Evolutionary conservation across 2,113 vertebrate genomes (phyloP), one percentile per base, ranked within the genome.

Genomic region (Spizaetus ornatus): DNA sequence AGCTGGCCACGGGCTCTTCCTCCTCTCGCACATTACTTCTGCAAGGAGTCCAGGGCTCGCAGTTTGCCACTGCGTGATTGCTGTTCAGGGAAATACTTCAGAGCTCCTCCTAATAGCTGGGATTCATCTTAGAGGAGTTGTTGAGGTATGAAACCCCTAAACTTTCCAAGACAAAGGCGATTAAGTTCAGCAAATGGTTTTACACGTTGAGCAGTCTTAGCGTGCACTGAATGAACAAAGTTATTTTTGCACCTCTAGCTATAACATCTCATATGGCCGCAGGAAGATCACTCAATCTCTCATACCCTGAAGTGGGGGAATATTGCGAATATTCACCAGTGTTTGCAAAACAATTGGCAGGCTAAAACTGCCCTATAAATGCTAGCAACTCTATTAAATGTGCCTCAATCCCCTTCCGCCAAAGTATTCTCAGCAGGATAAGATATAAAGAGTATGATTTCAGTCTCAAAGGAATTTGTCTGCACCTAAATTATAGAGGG

Each of bases 21-120:
- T 92, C 92, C 86, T 36, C 87, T 91, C 45, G 10, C 82, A 67
- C 43, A 13, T 55, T 43, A 48, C 52, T 70, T 56, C 76, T 95
- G 88, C 38, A 8, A 93, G 79, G 73, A 92, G 71, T 59, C 82
- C 93, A 91, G 91, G 63, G 38, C 86, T 86, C 9, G 2, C 47
- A 21, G 84, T 88, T 92, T 91, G 94, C 87, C 90, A 81, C 81
- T 85, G 79, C 70, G 53, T 65, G 94, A 96, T 70, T 92, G 92
- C 92, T 91, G 61, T 48, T 81, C 73, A 34, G 92, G 97, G 91
- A 91, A 90, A 78, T 43, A 18, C 71, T 85, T 66, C 94, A 63
- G 42, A 78, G 83, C 67, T 92, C 86, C 92, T 91, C 69, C 78
- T 72, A 90, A 94, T 92, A 67, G 91, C 90, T 86, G 85, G 73